phyloP scores from a whole-genome alignment of 2,888 invertebrate species.

The Leptinotarsa haldemani region DNA sequence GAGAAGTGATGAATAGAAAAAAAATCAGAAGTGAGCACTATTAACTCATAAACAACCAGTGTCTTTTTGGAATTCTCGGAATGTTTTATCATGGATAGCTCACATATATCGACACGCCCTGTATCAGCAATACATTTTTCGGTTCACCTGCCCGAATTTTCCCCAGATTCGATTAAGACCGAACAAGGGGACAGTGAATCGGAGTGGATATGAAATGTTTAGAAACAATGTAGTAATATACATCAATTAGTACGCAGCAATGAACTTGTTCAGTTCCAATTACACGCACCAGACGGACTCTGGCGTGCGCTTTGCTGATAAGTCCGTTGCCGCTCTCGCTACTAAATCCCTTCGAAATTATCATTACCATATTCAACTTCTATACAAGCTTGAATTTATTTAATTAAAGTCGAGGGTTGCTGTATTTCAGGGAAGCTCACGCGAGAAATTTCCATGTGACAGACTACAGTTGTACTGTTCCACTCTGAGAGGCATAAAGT shows the following conservation, averaged over 20 bases:
- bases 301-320: slow-evolving; percentile 63
- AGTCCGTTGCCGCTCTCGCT: slow-evolving; percentile 45
- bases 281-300: slow-evolving; percentile 65
- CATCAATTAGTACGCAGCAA: slow-evolving; percentile 66
- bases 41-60: too few relatives aligned
- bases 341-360: slow-evolving; percentile 41
- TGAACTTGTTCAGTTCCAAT: slow-evolving; percentile 67
- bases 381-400: slow-evolving; percentile 26
- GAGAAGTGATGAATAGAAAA: too few relatives aligned
- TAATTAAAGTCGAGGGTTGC: slow-evolving; percentile 20
- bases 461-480: not conserved
- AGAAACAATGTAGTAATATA: slow-evolving; percentile 66
- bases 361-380: slow-evolving; percentile 35
- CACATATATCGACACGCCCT: not conserved
- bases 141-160: slow-evolving; percentile 5
- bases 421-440: slow-evolving; percentile 5
- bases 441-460: too few relatives aligned
- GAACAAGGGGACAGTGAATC: slow-evolving; percentile 53
- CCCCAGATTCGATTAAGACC: slow-evolving; percentile 60
- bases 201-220: slow-evolving; percentile 54
- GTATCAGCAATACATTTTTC: slow-evolving; percentile 13
- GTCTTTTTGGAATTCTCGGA: too few relatives aligned
- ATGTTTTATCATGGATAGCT: too few relatives aligned
- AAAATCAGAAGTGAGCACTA: too few relatives aligned
- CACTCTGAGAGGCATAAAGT: too few relatives aligned